A percentile compares a stretch with the other conserved stretches of the same genome.
phyloP scores from a whole-genome alignment of 2,888 invertebrate genomes.

The Aspidapion aeneum region DNA sequence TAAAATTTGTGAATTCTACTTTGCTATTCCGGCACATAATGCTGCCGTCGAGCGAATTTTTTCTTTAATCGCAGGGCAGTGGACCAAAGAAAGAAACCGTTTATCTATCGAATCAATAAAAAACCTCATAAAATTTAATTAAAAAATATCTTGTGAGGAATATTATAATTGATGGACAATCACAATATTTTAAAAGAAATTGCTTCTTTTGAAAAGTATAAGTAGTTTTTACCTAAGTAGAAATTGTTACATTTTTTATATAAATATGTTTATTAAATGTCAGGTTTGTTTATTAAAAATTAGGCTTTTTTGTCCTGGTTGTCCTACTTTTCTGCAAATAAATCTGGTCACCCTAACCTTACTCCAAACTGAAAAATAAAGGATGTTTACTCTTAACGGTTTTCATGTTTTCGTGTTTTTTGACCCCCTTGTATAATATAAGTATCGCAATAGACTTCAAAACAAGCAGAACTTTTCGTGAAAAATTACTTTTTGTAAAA shows the following conservation, averaged over 20 bases:
- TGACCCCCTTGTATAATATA: too few relatives aligned
- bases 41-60: background rate
- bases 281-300: background rate
- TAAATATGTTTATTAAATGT: background rate
- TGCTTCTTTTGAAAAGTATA: background rate
- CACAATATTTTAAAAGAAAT: background rate
- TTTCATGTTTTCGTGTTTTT: too few relatives aligned
- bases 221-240: background rate
- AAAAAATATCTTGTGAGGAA: background rate
- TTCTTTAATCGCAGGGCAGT: background rate
- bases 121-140: background rate
- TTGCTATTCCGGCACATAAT: conserved; percentile 2
- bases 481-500: too few relatives aligned
- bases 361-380: too few relatives aligned
- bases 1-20: background rate
- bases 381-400: too few relatives aligned
- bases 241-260: background rate
- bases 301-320: background rate
- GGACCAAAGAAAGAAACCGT: conserved; percentile 1
- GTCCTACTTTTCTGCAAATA: background rate
- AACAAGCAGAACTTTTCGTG: too few relatives aligned
- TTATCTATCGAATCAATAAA: background rate
- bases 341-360: background rate
- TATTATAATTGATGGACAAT: background rate
- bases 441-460: too few relatives aligned